These are phyloP conservation scores for Acleris emargana DNA, from an alignment of 2,888 invertebrate species.

Conservation along the genomic window DNA sequence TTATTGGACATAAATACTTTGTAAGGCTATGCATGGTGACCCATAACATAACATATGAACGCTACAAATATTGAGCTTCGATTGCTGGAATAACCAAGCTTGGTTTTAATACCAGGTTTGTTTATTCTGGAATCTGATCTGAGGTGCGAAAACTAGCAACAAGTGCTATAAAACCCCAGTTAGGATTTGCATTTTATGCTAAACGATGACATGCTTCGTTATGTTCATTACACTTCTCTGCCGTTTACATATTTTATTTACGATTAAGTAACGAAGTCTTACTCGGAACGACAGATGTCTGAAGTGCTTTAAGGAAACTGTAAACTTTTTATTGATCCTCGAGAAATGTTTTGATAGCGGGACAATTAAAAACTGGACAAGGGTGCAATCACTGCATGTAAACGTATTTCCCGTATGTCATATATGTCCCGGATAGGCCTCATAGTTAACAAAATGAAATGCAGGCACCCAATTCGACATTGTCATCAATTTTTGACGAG, in stretches of 20 bases:
- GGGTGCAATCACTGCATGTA: not conserved
- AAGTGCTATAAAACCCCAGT: not conserved
- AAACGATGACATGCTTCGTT: slow-evolving; percentile 9
- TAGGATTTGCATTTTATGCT: slow-evolving; percentile 10
- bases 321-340: not conserved
- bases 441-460: too few species aligned
- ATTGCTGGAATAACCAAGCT: not conserved
- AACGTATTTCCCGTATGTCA: too few species aligned
- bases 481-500: not conserved
- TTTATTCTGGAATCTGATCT: slow-evolving; percentile 8
- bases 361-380: not conserved
- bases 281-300: not conserved
- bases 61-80: slow-evolving; percentile 8
- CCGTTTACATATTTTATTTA: slow-evolving; percentile 9
- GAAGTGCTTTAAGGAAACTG: not conserved
- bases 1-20: slow-evolving; percentile 40
- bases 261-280: not conserved
- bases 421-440: too few species aligned
- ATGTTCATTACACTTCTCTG: slow-evolving; percentile 4
- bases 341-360: not conserved
- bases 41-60: slow-evolving; percentile 6
- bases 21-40: slow-evolving; percentile 18
- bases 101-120: not conserved
- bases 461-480: too few species aligned
- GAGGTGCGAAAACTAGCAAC: not conserved